Conservation (phyloP, 2,888 invertebrate genomes). For the Meganola albula region DNA sequence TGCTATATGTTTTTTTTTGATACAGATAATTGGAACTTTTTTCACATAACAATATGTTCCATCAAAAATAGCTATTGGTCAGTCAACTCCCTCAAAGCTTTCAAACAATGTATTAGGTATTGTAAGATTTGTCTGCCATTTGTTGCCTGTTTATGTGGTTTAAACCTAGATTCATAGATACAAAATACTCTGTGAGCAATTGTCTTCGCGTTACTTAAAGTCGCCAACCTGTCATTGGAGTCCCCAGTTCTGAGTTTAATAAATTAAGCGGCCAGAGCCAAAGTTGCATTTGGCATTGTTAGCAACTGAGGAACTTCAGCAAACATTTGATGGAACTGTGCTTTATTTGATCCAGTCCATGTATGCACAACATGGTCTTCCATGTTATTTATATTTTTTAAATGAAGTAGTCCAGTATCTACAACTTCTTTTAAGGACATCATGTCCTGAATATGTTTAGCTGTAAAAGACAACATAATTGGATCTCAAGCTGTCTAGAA, state of each 20-base stretch:
- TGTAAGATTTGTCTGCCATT: constrained; percentile 5
- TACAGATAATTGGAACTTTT: not conserved
- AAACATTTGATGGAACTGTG: not conserved
- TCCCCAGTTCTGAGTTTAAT: constrained; percentile 10
- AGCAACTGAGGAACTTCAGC: not conserved
- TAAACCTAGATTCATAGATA: constrained; percentile 3
- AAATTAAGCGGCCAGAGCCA: not conserved
- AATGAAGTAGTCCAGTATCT: not conserved
- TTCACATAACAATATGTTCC: not conserved
- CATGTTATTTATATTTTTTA: not conserved
- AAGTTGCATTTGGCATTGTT: not conserved
- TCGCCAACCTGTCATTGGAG: constrained; percentile 5
- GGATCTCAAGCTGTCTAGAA: too few species aligned
- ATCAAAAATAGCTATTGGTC: constrained; percentile 1
- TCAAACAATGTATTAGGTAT: constrained; percentile 8
- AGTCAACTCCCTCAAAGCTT: not conserved
- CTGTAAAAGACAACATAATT: not conserved
- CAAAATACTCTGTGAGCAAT: constrained; percentile 5
- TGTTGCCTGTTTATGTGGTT: constrained; percentile 6
- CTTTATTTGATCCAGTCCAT: not conserved
- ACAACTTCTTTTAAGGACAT: not conserved
- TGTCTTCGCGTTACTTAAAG: not conserved
- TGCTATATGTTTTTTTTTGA: not conserved
- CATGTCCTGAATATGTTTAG: not conserved
- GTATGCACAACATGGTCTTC: not conserved